Conservation (phyloP, 2,888 invertebrate species). For the Amiota mariae region DNA sequence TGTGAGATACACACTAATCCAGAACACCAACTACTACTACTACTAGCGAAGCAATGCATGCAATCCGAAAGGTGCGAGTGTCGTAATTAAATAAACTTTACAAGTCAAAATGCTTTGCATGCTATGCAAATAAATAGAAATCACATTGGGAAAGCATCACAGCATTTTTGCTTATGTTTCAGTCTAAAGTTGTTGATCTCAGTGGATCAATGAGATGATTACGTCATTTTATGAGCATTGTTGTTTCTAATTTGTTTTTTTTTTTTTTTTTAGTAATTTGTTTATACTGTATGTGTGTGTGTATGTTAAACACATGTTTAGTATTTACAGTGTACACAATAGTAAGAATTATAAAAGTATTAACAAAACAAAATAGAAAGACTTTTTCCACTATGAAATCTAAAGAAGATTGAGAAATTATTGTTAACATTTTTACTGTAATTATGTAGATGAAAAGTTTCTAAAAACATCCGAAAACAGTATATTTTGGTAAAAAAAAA, state of each 20-base stretch:
- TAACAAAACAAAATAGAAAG: too few relatives aligned
- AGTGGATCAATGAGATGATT: slow-evolving; percentile 22
- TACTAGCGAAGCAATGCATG: not conserved
- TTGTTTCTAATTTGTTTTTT: too few relatives aligned
- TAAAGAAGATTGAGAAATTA: too few relatives aligned
- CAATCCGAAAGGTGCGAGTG: not conserved
- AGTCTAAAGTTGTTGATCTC: not conserved
- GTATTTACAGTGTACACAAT: too few relatives aligned
- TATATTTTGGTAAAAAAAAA: too few relatives aligned
- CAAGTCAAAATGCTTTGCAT: slow-evolving; percentile 13
- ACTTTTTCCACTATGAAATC: too few relatives aligned
- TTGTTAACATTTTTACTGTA: too few relatives aligned
- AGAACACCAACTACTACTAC: too few relatives aligned
- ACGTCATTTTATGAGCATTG: not conserved
- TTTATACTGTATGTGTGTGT: slow-evolving; percentile 9
- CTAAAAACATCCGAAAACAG: too few relatives aligned
- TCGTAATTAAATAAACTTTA: slow-evolving; percentile 29
- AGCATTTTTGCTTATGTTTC: not conserved
- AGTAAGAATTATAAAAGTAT: too few relatives aligned
- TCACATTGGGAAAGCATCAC: not conserved
- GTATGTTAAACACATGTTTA: slow-evolving; percentile 16
- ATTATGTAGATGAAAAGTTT: too few relatives aligned
- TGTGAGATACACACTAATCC: slow-evolving; percentile 40
- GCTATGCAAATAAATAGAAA: not conserved
- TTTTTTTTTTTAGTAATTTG: slow-evolving; percentile 12